Evolutionary conservation across 2,888 invertebrate genomes (phyloP), one percentile per base, ranked within the genome.

Genomic region (Eupithecia centaureata): DNA sequence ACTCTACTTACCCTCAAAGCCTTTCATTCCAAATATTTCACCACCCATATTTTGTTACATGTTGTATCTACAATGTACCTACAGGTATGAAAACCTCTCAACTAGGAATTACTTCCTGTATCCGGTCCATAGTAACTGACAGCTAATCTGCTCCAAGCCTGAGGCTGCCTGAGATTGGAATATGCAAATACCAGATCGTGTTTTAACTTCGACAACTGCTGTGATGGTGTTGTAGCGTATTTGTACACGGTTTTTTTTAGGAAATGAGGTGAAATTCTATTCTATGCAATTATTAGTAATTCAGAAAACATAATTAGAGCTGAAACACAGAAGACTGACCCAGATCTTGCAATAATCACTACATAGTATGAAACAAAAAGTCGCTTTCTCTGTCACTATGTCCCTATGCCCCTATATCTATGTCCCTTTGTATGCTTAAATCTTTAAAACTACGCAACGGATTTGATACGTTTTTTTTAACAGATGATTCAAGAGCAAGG

Each of bases 181-280:
- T 90, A 93, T 93, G 93, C 91, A 92, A 93, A 93, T 92, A 81
- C 74, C 83, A 83, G 81, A 86, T 82, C 69, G 84, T 81, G 83
- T 85, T 88, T 88, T 90, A 90, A 90, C 91, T 89, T 89, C 82
- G 86, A 88, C 91, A 91, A 92, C 91, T 92, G 91, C 81, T 89
- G 82, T 84, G 76, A 76, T 74, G 79, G 72, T 74, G 80, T 84
- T 28, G 27, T 27, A 61, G 61, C 47, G 47, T 27, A 60, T 30
- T 56, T 30, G 30, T 56, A 22, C 42, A 18, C 15, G 25, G 61
- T 4, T 30, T 47, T 52, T 27, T 8, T 12, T 42, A 8, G 18
- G 15, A 13, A 8, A 42, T 18, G 18, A 42, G 42, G 18, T 51
- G 33, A 33, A 13, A 0, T 52, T 15, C 5, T 52, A 8, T 15